A percentile compares a stretch with the other conserved stretches of the same genome.
These are phyloP conservation scores for Semicossyphus pulcher DNA, from an alignment of 2,113 vertebrate species.

Conservation along the genomic window DNA sequence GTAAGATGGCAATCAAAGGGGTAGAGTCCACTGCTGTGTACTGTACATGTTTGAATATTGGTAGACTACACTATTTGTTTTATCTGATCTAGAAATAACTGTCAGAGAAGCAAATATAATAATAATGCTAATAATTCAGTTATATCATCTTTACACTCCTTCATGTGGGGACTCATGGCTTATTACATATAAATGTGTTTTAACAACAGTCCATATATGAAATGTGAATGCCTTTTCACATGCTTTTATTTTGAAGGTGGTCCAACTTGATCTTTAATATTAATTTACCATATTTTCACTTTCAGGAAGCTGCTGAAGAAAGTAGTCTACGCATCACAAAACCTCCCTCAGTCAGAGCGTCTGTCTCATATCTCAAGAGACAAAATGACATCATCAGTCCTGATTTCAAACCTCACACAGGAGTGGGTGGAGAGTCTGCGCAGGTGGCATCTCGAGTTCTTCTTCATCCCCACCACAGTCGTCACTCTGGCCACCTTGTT, in stretches of 20 bases:
- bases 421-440: slow-evolving; percentile 59
- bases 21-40: neutral
- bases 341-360: neutral
- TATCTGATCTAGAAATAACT: neutral
- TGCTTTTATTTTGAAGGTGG: neutral
- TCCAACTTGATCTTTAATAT: neutral
- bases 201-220: neutral
- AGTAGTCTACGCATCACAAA: slow-evolving; percentile 3
- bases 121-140: neutral
- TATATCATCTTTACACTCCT: neutral
- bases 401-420: slow-evolving; percentile 55
- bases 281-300: slow-evolving; percentile 16
- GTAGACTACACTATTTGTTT: neutral
- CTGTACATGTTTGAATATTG: neutral
- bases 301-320: slow-evolving; percentile 33
- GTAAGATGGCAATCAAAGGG: too few species aligned
- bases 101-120: too few species aligned
- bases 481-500: slow-evolving; percentile 76
- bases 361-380: neutral
- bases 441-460: slow-evolving; percentile 65
- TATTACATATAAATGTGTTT: too few species aligned
- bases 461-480: slow-evolving; percentile 78
- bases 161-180: neutral
- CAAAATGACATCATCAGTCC: slow-evolving; percentile 22
- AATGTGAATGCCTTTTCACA: too few species aligned